Base-by-base conservation (phyloP, 2,113 vertebrate genomes). In the Microcebus tavaratra region DNA sequence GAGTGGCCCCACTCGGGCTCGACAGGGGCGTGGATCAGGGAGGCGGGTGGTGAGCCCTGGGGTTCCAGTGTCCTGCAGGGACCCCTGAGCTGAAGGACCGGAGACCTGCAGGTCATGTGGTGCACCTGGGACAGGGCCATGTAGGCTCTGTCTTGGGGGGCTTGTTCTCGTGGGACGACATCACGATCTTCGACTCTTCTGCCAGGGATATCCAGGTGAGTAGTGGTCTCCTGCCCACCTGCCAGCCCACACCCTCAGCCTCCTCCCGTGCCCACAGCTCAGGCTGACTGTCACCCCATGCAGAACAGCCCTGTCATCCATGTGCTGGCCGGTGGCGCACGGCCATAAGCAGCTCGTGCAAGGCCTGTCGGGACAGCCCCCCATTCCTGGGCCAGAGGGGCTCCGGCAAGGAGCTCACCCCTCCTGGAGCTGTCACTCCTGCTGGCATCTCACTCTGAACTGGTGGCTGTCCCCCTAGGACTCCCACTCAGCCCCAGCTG, bases 271-370 rank as follows among this genome's bases (percentile, higher is more conserved):
- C 79, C 68, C 7, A 0, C 0, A 2, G 45, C 72, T 94, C 79
- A 93, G 55, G 21, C 68, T 48, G 53, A 68, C 31, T 42, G 29
- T 88, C 61, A 5, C 73, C 39, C 27, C 65, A 53, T 34, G 75
- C 89, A 97, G 91, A 95, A 95, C 81, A 98, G 98, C 65, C 98
- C 98, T 70, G 91, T 53, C n/a, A 53, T 98, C 81, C 83, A 72
- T 2, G 91, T 97, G 63, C 92, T 98, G 90, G 91, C 80, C 79
- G 84, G 97, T 2, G 90, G 8, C 92, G 88, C 36, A 55, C 10
- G 50, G 20, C 36, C 83, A 53, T 1, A 82, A 97, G 90, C 80
- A 70, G 0, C 39, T 31, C 25, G 72, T 87, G 98, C 98, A 98
- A 97, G 97, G 55, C 29, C 61, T 23, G 31, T 70, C 25, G 18